Conservation (phyloP, 2,113 vertebrate genomes). For the Aplodontia rufa region DNA sequence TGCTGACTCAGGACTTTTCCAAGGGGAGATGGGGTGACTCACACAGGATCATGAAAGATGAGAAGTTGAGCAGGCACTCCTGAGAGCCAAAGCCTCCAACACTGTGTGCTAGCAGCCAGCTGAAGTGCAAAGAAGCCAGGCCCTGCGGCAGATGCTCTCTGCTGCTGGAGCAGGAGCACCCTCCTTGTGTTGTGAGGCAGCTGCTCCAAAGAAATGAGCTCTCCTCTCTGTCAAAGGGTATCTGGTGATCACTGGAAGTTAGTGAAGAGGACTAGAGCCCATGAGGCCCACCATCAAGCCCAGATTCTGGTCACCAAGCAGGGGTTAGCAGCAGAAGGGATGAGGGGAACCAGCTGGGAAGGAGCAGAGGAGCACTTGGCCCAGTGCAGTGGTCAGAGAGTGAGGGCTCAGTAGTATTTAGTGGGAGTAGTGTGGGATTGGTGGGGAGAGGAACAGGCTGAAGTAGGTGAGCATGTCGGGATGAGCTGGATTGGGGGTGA, state of each 20-base stretch:
- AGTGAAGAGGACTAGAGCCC: not conserved
- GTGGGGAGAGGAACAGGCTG: not conserved
- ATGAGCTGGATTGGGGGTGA: not conserved
- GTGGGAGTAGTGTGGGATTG: fast-evolving
- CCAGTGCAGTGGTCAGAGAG: not conserved
- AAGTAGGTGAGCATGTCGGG: not conserved
- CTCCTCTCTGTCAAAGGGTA: not conserved
- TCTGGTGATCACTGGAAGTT: not conserved
- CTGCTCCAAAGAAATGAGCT: not conserved
- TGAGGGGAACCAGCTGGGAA: not conserved
- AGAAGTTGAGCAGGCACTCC: not conserved
- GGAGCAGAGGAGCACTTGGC: not conserved
- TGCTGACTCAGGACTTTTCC: slow-evolving; percentile 43
- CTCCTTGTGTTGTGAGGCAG: not conserved
- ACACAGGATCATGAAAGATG: slow-evolving; percentile 32
- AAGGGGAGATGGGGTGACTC: not conserved
- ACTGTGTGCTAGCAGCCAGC: not conserved
- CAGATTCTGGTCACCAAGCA: not conserved
- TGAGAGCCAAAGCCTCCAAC: not conserved
- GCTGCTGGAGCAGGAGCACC: not conserved
- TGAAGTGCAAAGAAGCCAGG: not conserved
- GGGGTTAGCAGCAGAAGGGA: not conserved
- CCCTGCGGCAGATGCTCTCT: not conserved
- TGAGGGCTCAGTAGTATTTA: not conserved
- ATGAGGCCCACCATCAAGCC: not conserved